Evolutionary conservation across 1,140 invertebrate genomes (phyloP), one percentile per base, ranked within the genome.

Genomic region (Rhagoletis zephyria): DNA sequence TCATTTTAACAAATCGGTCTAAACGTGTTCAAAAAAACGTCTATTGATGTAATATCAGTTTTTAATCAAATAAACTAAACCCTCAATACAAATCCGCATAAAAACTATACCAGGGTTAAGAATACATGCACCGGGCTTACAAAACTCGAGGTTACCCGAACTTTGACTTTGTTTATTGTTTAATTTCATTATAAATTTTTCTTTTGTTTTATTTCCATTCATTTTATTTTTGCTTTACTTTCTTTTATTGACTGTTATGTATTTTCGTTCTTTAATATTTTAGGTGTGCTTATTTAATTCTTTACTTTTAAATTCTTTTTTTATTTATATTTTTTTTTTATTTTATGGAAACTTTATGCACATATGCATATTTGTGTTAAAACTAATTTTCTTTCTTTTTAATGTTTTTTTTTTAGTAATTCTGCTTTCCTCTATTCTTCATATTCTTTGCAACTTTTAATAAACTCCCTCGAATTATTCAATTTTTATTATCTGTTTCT

Each of bases 401-500:
- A 56, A 56, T 7, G 10, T 56, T 7, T 56, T 7, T 56, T 56
- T 56, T 56, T 56, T 56, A 10, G 51, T 7, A 56, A 56, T 30
- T 56, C 10, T 56, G 19, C 10, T 42, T n/a, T 2, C 42, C 51
- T 67, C 5, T 42, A 42, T 59, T 85, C 45, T 86, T 16, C 40
- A 9, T 12, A 16, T 4, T 30, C 40, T 67, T 67, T 51, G 3
- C 14, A 74, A 4, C 6, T 42, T 42, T 12, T 70, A 16, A 2
- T 40, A 60, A 56, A 81, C 59, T 9, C 16, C 12, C 5, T 30
- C 16, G 6, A 7, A 42, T 67, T 67, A 6, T 67, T 70, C 14
- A 45, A 3, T 9, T 14, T 65, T 70, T 87, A 67, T 59, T 87
- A 67, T 67, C 65, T 59, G 16, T 67, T 64, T 56, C 30, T 65